These are phyloP conservation scores for Fregetta grallaria DNA, from an alignment of 2,113 vertebrate genomes.

Conservation along the genomic window DNA sequence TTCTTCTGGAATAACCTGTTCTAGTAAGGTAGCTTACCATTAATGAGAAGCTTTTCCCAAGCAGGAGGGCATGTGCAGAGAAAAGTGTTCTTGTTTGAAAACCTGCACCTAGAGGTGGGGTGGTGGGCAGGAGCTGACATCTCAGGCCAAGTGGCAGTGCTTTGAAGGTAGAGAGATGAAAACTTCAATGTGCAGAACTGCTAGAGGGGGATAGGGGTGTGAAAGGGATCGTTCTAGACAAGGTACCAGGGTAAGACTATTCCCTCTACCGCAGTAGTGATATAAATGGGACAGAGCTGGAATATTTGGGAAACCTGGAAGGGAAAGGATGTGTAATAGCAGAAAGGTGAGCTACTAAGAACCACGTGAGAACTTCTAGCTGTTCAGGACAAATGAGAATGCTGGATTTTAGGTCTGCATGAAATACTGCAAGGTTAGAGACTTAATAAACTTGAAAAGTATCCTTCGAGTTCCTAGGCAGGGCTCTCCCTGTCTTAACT, in stretches of 20 bases:
- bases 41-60: background rate
- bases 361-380: background rate
- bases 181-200: background rate
- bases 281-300: background rate
- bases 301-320: background rate
- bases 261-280: background rate
- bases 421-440: background rate
- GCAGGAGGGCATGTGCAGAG: background rate
- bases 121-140: background rate
- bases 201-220: background rate
- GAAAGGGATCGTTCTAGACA: background rate
- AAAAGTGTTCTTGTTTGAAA: background rate
- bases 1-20: conserved; percentile 12
- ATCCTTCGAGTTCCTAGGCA: background rate
- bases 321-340: background rate
- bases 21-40: background rate
- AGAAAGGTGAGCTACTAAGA: background rate
- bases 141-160: background rate
- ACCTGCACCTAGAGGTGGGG: background rate
- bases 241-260: background rate
- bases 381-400: background rate
- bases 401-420: background rate
- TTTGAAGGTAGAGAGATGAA: background rate
- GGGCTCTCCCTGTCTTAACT: background rate
- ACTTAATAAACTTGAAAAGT: background rate